These are phyloP conservation scores for Hipposideros larvatus DNA, from an alignment of 2,797 vertebrate species.

Conservation along the genomic window DNA sequence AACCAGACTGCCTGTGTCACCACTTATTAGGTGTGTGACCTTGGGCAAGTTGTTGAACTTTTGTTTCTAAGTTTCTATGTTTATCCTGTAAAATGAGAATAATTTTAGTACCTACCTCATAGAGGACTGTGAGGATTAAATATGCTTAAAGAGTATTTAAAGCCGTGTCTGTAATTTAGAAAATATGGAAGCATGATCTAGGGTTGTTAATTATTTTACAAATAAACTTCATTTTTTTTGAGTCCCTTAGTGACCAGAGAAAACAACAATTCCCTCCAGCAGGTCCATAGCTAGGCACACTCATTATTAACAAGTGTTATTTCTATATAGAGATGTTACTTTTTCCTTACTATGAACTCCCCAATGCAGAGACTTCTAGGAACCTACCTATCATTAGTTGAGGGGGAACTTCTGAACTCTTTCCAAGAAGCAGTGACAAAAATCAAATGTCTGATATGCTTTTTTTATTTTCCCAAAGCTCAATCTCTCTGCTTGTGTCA, in stretches of 20 bases:
- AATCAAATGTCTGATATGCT: not conserved
- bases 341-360: not conserved
- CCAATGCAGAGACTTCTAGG: conserved; percentile 25
- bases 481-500: not conserved
- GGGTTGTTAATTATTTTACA: conserved; percentile 24
- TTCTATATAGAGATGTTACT: not conserved
- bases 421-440: conserved; percentile 46
- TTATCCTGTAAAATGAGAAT: conserved; percentile 29
- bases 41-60: not conserved
- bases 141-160: not conserved
- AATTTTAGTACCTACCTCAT: not conserved
- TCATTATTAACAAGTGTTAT: not conserved
- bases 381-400: not conserved
- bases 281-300: not conserved
- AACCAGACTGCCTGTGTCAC: not conserved
- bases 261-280: not conserved
- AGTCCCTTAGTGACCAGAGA: not conserved
- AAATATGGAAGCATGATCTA: not conserved
- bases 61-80: not conserved
- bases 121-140: not conserved
- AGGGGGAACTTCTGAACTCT: not conserved
- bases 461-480: not conserved
- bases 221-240: not conserved
- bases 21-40: not conserved
- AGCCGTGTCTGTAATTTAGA: not conserved